Evolutionary conservation across 2,888 invertebrate genomes (phyloP).

Genomic region (Agriopis marginaria): DNA sequence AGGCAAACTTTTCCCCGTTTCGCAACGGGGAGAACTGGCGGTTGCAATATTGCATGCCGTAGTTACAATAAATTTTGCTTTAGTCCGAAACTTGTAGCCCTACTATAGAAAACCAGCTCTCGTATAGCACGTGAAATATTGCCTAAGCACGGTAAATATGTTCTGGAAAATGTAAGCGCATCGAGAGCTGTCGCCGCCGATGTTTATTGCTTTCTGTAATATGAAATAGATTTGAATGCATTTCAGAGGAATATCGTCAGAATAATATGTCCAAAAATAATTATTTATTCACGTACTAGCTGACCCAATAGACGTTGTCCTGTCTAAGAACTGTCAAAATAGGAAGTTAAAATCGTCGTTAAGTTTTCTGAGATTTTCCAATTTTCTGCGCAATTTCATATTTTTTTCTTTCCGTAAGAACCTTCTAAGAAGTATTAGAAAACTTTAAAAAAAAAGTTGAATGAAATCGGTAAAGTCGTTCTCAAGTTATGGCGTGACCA

Average conservation of each 20-base stretch:
- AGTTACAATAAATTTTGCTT: slow-evolving; percentile 46
- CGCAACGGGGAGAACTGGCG: slow-evolving; percentile 30
- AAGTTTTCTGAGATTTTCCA: too few species aligned
- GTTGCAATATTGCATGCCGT: slow-evolving; percentile 47
- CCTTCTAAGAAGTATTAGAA: too few species aligned
- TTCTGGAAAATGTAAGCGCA: slow-evolving; percentile 31
- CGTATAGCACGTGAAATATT: slow-evolving; percentile 30
- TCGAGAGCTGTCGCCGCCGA: slow-evolving; percentile 27
- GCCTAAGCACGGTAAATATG: slow-evolving; percentile 31
- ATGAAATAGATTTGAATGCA: slow-evolving; percentile 27
- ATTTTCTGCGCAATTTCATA: too few species aligned
- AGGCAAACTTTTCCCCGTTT: slow-evolving; percentile 40
- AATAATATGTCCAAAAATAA: slow-evolving; percentile 12
- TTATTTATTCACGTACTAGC: not conserved
- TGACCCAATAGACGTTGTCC: too few species aligned
- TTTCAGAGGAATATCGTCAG: slow-evolving; percentile 8
- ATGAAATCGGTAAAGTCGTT: too few species aligned
- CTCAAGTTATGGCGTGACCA: too few species aligned
- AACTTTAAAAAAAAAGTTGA: too few species aligned
- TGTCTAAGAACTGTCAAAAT: too few species aligned
- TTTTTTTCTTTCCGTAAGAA: too few species aligned
- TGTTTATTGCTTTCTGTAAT: slow-evolving; percentile 32
- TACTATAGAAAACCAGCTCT: slow-evolving; percentile 31
- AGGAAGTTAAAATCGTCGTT: too few species aligned
- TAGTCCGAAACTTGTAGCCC: slow-evolving; percentile 41